phyloP scores from a whole-genome alignment of 2,888 invertebrate species.

The Suillia variegata region DNA sequence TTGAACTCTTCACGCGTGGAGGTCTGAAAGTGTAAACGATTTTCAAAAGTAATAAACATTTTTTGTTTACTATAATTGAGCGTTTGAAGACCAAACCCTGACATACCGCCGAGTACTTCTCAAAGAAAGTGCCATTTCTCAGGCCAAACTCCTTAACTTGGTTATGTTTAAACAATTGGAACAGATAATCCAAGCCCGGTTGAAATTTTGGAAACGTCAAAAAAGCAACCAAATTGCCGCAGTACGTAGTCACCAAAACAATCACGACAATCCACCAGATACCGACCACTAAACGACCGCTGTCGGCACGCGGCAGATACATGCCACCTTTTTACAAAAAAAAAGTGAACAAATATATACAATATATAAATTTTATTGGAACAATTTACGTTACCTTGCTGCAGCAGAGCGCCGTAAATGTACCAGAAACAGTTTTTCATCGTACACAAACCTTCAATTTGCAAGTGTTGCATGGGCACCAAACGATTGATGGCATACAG shows the following conservation, averaged over 20 bases:
- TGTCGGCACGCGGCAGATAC: constrained; percentile 83
- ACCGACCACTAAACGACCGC: constrained; percentile 82
- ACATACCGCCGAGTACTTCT: constrained; percentile 67
- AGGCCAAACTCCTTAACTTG: constrained; percentile 77
- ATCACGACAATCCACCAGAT: constrained; percentile 93
- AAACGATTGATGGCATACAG: constrained; percentile 74
- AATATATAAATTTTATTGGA: background rate
- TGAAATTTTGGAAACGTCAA: constrained; percentile 81
- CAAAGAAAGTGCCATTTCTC: constrained; percentile 75
- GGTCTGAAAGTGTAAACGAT: constrained; percentile 31
- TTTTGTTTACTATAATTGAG: too few species aligned
- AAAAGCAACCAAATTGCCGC: constrained; percentile 90
- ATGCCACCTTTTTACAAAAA: constrained; percentile 72
- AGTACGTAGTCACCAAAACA: constrained; percentile 88
- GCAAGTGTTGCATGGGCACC: constrained; percentile 65
- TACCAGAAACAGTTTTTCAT: constrained; percentile 66
- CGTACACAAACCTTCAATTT: constrained; percentile 61
- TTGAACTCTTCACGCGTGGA: constrained; percentile 51
- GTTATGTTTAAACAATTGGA: constrained; percentile 60
- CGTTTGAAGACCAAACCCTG: too few species aligned
- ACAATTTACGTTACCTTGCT: constrained; percentile 72
- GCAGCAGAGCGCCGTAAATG: constrained; percentile 86
- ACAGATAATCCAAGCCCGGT: constrained; percentile 53
- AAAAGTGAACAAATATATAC: too few species aligned
- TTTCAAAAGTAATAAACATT: background rate